Base-by-base conservation (phyloP, 2,113 vertebrate genomes). In the Speoplatyrhinus poulsoni region DNA sequence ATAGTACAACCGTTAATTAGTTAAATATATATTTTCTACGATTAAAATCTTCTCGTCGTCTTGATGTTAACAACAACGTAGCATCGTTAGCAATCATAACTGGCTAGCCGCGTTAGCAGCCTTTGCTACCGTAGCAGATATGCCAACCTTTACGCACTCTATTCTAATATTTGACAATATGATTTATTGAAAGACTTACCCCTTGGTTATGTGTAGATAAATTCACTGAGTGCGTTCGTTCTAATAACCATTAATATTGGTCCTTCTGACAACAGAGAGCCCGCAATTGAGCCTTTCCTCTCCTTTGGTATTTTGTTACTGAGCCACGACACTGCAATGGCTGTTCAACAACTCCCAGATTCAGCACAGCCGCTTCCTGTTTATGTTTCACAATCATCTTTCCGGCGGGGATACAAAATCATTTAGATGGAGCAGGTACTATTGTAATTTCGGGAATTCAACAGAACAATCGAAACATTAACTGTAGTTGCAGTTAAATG, bases 301-400 rank as follows among this genome's bases (percentile, higher is more conserved):
- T 72, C 85, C 53, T 73, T 84, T 84, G 73, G 82, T 89, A 83
- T 92, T 90, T 90, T 89, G 87, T 88, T 92, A 84, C 77, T 85
- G 84, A 93, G 92, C 91, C 93, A 93, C 93, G 93, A 94, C 91
- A 87, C 92, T 89, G 90, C 90, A 93, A 94, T 93, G 92, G 92
- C 91, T 88, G 90, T 84, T 82, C 68, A 80, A 70, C 74, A 73
- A 74, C 72, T 85, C 87, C 75, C 82, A 57, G 71, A 65, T 69
- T 75, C 80, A 55, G 69, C 65, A 79, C 73, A 66, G 81, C 87
- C 85, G 82, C 91, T 92, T 93, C 92, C 92, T 75, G 78, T 85
- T 79, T 81, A 74, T 88, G 91, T 88, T 76, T 79, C 90, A 84
- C 71, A 16, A 1, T 77, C 81, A 90, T 19, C 62, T 13, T 50